Evolutionary conservation across 2,888 invertebrate species (phyloP).

Genomic region (Congeria kusceri): DNA sequence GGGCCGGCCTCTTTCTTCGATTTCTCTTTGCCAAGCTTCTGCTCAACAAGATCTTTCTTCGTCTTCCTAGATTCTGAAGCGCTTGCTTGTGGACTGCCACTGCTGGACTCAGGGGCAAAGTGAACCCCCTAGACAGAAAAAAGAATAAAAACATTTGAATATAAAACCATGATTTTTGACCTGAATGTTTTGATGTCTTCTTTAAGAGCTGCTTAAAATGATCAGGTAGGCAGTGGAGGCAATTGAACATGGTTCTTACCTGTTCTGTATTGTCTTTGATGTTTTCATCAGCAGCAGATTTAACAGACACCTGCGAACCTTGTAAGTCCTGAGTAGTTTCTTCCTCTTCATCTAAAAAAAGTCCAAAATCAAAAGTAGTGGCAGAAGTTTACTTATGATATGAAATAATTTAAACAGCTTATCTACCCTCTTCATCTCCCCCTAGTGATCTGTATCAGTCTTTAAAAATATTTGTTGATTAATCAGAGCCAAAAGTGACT

Average conservation of each 20-base stretch:
- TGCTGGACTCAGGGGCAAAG: constrained; percentile 4
- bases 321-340: constrained; percentile 27
- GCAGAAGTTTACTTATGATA: too few species aligned
- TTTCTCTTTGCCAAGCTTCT: constrained; percentile 44
- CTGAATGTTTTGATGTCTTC: neutral
- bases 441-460: too few species aligned
- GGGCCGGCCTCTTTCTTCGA: neutral
- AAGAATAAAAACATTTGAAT: neutral
- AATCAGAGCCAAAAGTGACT: too few species aligned
- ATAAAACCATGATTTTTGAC: neutral
- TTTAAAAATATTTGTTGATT: too few species aligned
- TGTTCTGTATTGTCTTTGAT: constrained; percentile 68
- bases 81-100: constrained; percentile 33
- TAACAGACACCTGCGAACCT: constrained; percentile 67
- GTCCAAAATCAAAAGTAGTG: neutral
- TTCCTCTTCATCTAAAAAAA: constrained; percentile 9
- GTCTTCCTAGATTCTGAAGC: constrained; percentile 45
- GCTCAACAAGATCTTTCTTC: constrained; percentile 62
- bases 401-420: too few species aligned
- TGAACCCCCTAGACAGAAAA: too few species aligned
- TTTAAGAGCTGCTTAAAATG: neutral
- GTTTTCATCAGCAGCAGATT: constrained; percentile 66
- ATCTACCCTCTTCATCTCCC: too few species aligned
- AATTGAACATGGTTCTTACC: constrained; percentile 33
- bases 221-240: neutral